Evolutionary conservation across 2,113 vertebrate species (phyloP), one percentile per base, ranked within the genome.

Genomic region (Thryonomys swinderianus): DNA sequence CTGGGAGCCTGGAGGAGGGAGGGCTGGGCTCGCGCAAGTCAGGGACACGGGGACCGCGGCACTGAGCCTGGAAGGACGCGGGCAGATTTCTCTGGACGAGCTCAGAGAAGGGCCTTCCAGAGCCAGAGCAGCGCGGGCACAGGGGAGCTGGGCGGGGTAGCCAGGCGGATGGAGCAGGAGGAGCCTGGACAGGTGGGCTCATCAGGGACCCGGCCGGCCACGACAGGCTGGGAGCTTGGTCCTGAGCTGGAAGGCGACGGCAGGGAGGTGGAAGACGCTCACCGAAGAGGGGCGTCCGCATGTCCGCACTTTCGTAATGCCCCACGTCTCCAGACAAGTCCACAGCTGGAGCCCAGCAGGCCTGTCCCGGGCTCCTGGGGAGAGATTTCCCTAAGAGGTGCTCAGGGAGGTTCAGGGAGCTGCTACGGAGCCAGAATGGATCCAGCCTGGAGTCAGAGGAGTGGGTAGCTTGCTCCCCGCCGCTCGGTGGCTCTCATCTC

Each of bases 181-280:
- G 86, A 34, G 18, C 42, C 11, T 1, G n/a, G 94, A 90, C 85
- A 93, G 62, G 83, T 74, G 27, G 91, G 95, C 53, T 78, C 94
- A 86, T 94, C 84, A 85, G 93, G 79, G 95, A 23, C 86, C 61
- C 57, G 2, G 91, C 2, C 73, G 88, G 85, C 96, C 94, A 55
- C 93, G 96, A 73, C 94, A 25, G 91, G 86, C 73, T 40, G 93
- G 67, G 83, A 78, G 67, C 95, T 96, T 96, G 61, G 93, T 95
- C 95, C 91, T 74, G 86, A 96, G 87, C 73, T 57, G 89, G 94
- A 96, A 97, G 62, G 95, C 91, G 93, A 90, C 87, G 94, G 62
- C 48, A 45, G 83, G 91, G 69, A 97, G 83, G 95, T 93, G n/a
- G 85, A 61, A 79, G 91, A 78, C 86, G 66, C 84, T 93, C 82